Base-by-base conservation (phyloP, 2,888 invertebrate species). In the Hemistola chrysoprasaria region DNA sequence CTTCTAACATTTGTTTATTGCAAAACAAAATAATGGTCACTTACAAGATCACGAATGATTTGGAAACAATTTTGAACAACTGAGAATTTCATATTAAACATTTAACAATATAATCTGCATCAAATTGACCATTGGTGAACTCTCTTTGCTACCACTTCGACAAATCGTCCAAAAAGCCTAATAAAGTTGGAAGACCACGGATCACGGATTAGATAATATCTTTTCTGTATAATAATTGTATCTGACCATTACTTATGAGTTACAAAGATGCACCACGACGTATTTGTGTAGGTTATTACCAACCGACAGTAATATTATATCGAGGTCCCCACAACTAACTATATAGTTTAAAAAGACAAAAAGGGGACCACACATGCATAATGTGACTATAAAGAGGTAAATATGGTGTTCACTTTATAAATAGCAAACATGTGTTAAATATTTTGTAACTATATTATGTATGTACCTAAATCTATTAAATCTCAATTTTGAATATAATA, bases 401-500 rank as follows among this genome's bases (percentile, higher is more conserved):
- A 71, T 70, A 61, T 66, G 62, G 66, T 64, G 71, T 70, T 69
- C 62, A 66, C 66, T 67, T 71, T 63, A 44, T 68, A 72, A 72
- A 72, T 67, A 59, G 69, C 70, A 64, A 66, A 52, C 49, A 49
- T 54, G 54, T 47, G 52, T 47, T 50, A 51, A n/a, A 53, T 45
- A 50, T 62, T 64, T 62, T 66, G 59, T 67, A 65, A 64, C 62
- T 63, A 68, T 54, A 16, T 16, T 16, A 16, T 16, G 16, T 16
- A 37, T 38, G 53, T 59, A 59, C 64, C 71, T 74, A 76, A 70
- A 65, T 68, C 73, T 74, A 78, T 70, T 67, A 64, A 73, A 74
- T 76, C 62, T 73, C 68, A 82, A 83, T 82, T 82, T 85, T 63
- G 79, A 80, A 79, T 83, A 78, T 79, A 73, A 38, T 38, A 51